Evolutionary conservation across 2,113 vertebrate species (phyloP).

Genomic region (Campylomormyrus numenius): DNA sequence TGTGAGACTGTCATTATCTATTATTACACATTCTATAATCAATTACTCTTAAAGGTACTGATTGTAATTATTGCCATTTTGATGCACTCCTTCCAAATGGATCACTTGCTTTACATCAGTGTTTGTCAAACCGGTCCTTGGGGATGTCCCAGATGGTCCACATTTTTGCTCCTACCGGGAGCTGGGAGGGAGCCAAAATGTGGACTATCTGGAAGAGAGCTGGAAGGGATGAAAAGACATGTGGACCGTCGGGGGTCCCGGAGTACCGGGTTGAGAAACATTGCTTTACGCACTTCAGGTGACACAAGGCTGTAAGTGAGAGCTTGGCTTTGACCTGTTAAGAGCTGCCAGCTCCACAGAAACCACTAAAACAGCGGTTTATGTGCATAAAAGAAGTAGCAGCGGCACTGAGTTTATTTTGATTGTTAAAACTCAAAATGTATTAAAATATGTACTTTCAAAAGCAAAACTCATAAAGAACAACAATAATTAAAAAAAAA

Average conservation of each 20-base stretch:
- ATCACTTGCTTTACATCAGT: not conserved
- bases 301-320: not conserved
- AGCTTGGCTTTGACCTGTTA: not conserved
- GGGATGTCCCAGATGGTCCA: not conserved
- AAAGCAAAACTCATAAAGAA: not conserved
- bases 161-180: not conserved
- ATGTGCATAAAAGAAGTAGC: not conserved
- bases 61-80: not conserved
- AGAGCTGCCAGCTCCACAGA: not conserved
- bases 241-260: not conserved
- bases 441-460: slow-evolving; percentile 4
- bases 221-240: no score
- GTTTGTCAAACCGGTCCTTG: not conserved
- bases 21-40: not conserved
- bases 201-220: not conserved
- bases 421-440: not conserved
- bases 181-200: not conserved
- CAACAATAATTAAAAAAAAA: not conserved
- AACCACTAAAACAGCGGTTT: not conserved
- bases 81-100: not conserved
- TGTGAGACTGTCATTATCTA: not conserved
- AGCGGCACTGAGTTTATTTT: not conserved
- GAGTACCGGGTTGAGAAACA: not conserved
- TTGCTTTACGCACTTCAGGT: not conserved
- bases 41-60: not conserved